phyloP scores from a whole-genome alignment of 2,113 vertebrate genomes.

The Myxocyprinus asiaticus region DNA sequence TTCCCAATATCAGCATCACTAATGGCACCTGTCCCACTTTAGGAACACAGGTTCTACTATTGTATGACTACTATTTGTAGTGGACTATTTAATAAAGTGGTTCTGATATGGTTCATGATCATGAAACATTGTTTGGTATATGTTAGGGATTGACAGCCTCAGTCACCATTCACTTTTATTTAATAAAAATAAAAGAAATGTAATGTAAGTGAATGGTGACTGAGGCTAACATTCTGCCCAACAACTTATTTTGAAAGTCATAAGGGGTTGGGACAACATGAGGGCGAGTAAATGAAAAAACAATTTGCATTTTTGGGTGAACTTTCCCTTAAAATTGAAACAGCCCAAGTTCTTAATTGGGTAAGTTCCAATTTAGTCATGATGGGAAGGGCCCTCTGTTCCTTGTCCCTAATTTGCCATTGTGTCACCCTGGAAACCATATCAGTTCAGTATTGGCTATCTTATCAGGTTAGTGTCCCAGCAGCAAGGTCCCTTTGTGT shows the following conservation, averaged over 20 bases:
- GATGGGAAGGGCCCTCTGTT: conserved; percentile 30
- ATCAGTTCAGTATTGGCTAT: conserved; percentile 62
- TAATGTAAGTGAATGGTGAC: too few relatives aligned
- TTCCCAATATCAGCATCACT: conserved; percentile 52
- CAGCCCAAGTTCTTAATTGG: neutral
- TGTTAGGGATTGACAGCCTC: too few relatives aligned
- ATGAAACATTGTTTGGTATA: neutral
- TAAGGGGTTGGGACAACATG: too few relatives aligned
- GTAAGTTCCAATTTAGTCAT: conserved; percentile 30
- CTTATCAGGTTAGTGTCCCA: conserved; percentile 69
- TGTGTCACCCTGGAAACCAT: conserved; percentile 66
- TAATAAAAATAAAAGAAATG: too few relatives aligned
- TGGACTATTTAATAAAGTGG: neutral
- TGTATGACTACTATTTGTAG: too few relatives aligned
- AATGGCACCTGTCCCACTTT: conserved; percentile 38
- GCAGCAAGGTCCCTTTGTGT: conserved; percentile 62
- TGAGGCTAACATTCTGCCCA: too few relatives aligned
- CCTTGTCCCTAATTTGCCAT: conserved; percentile 39
- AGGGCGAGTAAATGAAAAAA: too few relatives aligned
- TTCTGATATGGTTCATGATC: neutral
- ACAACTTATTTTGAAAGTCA: too few relatives aligned
- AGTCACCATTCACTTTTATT: too few relatives aligned
- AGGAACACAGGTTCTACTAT: neutral
- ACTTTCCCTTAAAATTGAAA: neutral
- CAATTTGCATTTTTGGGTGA: too few relatives aligned